phyloP scores from a whole-genome alignment of 2,113 vertebrate species.

The Antennarius striatus region DNA sequence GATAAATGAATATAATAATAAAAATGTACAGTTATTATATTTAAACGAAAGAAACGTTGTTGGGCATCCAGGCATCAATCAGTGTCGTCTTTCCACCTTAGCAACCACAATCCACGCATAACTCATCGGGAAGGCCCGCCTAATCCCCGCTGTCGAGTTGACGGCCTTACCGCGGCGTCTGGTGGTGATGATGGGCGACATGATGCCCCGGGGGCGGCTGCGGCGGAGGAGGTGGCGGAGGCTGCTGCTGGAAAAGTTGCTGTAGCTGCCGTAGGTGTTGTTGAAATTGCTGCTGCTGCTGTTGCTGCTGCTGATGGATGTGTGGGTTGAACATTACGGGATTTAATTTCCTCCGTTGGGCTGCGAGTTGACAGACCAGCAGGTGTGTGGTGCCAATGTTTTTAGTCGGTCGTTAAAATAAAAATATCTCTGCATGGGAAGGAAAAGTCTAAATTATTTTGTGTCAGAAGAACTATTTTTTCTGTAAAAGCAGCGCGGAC shows the following conservation, averaged over 20 bases:
- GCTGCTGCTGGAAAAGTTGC: conserved; percentile 85
- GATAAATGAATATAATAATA: conserved; percentile 8
- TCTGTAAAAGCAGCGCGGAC: conserved; percentile 16
- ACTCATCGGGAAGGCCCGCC: conserved; percentile 43
- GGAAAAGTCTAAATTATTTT: not conserved
- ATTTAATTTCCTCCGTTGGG: conserved; percentile 2
- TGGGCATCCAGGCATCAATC: too few relatives aligned
- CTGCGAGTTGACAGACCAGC: conserved; percentile 21
- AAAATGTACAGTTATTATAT: not conserved
- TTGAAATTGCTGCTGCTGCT: conserved; percentile 88
- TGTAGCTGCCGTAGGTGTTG: conserved; percentile 89
- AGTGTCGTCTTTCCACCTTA: not conserved
- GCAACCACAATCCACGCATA: not conserved
- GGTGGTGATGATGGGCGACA: conserved; percentile 76
- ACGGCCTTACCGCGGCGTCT: conserved; percentile 82
- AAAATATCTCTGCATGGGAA: not conserved
- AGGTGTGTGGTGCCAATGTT: conserved; percentile 3
- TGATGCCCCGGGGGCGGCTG: conserved; percentile 79
- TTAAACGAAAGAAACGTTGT: too few relatives aligned
- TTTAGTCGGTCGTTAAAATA: not conserved
- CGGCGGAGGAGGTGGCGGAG: conserved; percentile 66
- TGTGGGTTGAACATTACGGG: conserved; percentile 90
- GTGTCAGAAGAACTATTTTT: not conserved
- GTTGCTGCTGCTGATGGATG: conserved; percentile 81
- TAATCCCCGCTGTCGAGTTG: conserved; percentile 77